phyloP scores from a whole-genome alignment of 2,888 invertebrate species.

The Drosophila meridiana region DNA sequence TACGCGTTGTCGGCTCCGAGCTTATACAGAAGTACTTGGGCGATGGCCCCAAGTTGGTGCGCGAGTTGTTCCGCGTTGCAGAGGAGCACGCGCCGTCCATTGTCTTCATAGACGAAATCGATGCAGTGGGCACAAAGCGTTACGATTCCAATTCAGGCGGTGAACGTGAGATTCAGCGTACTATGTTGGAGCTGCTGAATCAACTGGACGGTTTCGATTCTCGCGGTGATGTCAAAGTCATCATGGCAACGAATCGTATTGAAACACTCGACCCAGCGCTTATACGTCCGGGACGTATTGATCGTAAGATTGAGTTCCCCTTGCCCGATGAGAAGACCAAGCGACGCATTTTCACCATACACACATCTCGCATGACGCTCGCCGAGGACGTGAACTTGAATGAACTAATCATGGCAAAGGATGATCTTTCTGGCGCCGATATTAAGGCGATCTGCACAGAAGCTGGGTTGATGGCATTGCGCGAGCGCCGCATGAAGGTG shows the following conservation, averaged over 20 bases:
- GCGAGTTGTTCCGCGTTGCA: slow-evolving; percentile 99
- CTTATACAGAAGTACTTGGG: slow-evolving; percentile 99
- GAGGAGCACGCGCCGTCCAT: slow-evolving; percentile 99
- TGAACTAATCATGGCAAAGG: slow-evolving; percentile 99
- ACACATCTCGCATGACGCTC: slow-evolving; percentile 99
- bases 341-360: slow-evolving; percentile 97
- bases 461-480: slow-evolving; percentile 98
- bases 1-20: slow-evolving; percentile 99
- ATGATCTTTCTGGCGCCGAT: slow-evolving; percentile 99
- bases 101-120: slow-evolving; percentile 99
- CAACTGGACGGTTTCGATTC: slow-evolving; percentile 99
- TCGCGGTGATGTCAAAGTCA: slow-evolving; percentile 97
- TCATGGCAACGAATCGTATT: slow-evolving; percentile 99
- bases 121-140: slow-evolving; percentile 99
- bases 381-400: slow-evolving; percentile 98
- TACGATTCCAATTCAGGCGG: slow-evolving; percentile 99
- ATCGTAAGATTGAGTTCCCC: slow-evolving; percentile 99
- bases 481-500: slow-evolving; percentile 99
- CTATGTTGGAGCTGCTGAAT: slow-evolving; percentile 99
- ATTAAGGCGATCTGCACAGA: slow-evolving; percentile 99
- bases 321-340: slow-evolving; percentile 99
- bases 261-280: slow-evolving; percentile 99
- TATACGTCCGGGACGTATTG: slow-evolving; percentile 99
- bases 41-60: slow-evolving; percentile 98
- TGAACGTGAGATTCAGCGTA: slow-evolving; percentile 99